Conservation (phyloP, 2,113 vertebrate species). For the Barnardius zonarius region DNA sequence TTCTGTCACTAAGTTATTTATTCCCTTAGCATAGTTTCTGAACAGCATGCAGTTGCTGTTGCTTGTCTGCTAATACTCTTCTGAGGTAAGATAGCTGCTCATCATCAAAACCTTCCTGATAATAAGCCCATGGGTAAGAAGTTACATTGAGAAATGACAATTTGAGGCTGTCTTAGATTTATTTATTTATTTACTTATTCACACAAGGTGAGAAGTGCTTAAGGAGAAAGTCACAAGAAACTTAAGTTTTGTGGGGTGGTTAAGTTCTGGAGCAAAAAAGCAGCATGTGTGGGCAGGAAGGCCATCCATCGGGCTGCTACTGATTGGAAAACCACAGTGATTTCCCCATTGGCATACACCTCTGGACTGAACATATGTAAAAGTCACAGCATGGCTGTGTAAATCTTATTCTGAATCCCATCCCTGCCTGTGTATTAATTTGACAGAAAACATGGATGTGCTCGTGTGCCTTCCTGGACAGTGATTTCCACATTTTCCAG, state of each 20-base stretch:
- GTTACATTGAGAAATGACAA: neutral
- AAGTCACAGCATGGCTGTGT: neutral
- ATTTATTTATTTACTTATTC: neutral
- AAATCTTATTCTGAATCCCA: neutral
- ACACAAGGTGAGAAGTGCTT: neutral
- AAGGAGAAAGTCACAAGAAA: neutral
- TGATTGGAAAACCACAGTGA: neutral
- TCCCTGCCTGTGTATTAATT: neutral
- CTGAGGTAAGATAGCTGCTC: neutral
- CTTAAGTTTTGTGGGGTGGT: neutral
- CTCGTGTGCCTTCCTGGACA: accelerated
- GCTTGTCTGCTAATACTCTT: neutral
- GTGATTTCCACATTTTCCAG: neutral
- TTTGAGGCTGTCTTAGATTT: neutral
- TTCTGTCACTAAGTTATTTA: neutral
- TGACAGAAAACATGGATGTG: neutral
- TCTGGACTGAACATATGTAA: neutral
- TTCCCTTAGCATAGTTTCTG: neutral
- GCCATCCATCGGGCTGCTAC: neutral
- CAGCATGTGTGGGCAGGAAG: no score
- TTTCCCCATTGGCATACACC: neutral
- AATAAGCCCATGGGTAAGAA: neutral
- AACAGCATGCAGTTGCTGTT: neutral
- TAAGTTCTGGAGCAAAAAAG: neutral
- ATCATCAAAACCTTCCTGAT: neutral